These are phyloP conservation scores for Peromyscus californicus DNA, from an alignment of 2,113 vertebrate species.

Conservation along the genomic window DNA sequence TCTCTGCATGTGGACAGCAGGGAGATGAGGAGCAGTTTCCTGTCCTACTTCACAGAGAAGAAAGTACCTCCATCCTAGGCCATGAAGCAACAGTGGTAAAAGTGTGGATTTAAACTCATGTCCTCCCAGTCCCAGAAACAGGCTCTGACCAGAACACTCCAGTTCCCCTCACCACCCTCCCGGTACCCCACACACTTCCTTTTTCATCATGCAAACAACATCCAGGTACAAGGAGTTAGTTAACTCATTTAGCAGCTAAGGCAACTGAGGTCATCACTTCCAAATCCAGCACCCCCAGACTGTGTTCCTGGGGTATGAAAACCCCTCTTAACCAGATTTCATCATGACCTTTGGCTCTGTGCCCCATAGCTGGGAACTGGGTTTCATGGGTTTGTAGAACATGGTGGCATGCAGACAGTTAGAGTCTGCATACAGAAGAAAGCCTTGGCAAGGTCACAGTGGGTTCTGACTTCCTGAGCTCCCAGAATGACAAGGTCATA, in stretches of 20 bases:
- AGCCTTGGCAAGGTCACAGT: neutral
- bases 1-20: neutral
- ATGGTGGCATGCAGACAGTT: neutral
- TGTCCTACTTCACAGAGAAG: neutral
- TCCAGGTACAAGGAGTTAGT: neutral
- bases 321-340: neutral
- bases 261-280: neutral
- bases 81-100: neutral
- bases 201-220: neutral
- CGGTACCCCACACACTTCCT: neutral
- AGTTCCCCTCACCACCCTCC: fast-evolving
- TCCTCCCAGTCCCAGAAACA: too few relatives aligned
- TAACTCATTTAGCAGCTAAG: neutral
- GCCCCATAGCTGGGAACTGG: fast-evolving
- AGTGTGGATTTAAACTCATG: neutral
- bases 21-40: neutral
- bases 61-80: neutral
- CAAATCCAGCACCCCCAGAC: neutral
- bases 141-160: neutral
- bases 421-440: fast-evolving
- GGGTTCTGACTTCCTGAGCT: too few relatives aligned
- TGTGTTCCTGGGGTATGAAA: neutral
- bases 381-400: neutral
- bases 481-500: neutral
- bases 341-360: neutral